Percentiles rank a stretch among this genome's conserved stretches.
Conservation (phyloP, 2,113 vertebrate species). For the Puntigrus tetrazona region DNA sequence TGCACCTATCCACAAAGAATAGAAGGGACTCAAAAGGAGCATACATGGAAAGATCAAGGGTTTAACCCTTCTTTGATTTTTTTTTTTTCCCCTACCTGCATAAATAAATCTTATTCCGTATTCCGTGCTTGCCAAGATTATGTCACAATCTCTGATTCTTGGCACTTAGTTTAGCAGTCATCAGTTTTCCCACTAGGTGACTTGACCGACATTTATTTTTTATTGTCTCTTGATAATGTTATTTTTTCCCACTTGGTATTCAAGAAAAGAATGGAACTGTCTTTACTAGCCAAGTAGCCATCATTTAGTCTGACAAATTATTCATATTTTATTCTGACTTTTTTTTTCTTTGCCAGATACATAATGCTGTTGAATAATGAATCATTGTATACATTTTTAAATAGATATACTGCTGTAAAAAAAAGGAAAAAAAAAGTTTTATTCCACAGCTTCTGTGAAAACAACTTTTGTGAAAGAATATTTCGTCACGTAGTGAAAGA, state of each 20-base stretch:
- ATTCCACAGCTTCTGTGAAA: neutral
- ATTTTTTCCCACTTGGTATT: neutral
- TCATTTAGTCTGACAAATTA: neutral
- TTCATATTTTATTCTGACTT: neutral
- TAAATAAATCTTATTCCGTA: constrained; percentile 45
- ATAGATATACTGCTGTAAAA: neutral
- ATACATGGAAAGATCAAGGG: constrained; percentile 40
- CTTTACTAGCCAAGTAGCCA: neutral
- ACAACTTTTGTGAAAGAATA: neutral
- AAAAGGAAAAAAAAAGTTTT: too few species aligned
- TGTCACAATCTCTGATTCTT: constrained; percentile 39
- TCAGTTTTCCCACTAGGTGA: constrained; percentile 56
- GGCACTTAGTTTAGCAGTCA: constrained; percentile 55
- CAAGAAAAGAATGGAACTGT: neutral
- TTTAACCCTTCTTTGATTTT: constrained; percentile 36
- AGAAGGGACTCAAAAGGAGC: neutral
- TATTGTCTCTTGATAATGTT: constrained; percentile 51
- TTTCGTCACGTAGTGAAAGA: neutral
- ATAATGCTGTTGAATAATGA: neutral
- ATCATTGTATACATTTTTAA: neutral
- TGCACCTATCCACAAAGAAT: neutral
- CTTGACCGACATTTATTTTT: constrained; percentile 66
- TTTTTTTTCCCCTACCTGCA: neutral
- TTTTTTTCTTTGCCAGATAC: neutral
- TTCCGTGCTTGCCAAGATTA: constrained; percentile 61